Evolutionary conservation across 2,797 vertebrate genomes (phyloP).

Genomic region (Eupleurogrammus muticus): DNA sequence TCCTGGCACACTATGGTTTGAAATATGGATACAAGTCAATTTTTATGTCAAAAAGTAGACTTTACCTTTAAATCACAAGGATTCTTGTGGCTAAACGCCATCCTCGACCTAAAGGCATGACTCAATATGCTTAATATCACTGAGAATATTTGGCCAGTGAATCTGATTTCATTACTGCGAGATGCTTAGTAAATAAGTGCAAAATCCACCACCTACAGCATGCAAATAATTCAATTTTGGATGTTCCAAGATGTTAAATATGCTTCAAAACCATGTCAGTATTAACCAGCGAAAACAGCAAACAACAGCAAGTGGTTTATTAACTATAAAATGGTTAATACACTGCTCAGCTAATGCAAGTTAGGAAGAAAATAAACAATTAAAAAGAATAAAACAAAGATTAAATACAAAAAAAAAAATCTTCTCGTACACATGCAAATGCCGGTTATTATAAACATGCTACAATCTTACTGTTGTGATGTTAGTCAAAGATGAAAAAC

Average conservation of each 20-base stretch:
- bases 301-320: background rate
- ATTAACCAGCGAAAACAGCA: background rate
- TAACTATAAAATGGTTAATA: background rate
- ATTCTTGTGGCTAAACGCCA: no score
- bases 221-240: background rate
- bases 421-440: background rate
- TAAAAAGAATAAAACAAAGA: background rate
- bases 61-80: no score
- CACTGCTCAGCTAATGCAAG: background rate
- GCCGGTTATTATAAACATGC: background rate
- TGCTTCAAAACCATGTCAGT: background rate
- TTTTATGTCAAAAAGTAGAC: no score
- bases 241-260: background rate
- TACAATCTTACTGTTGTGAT: background rate
- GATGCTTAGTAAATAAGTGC: background rate
- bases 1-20: no score
- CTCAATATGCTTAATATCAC: no score
- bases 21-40: no score
- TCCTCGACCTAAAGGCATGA: no score
- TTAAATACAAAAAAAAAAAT: no score
- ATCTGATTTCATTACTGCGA: background rate
- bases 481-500: background rate
- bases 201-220: background rate
- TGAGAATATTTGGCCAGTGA: no score
- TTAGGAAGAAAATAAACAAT: background rate